phyloP scores from a whole-genome alignment of 1,140 invertebrate genomes.

The Stegodyphus dumicola region DNA sequence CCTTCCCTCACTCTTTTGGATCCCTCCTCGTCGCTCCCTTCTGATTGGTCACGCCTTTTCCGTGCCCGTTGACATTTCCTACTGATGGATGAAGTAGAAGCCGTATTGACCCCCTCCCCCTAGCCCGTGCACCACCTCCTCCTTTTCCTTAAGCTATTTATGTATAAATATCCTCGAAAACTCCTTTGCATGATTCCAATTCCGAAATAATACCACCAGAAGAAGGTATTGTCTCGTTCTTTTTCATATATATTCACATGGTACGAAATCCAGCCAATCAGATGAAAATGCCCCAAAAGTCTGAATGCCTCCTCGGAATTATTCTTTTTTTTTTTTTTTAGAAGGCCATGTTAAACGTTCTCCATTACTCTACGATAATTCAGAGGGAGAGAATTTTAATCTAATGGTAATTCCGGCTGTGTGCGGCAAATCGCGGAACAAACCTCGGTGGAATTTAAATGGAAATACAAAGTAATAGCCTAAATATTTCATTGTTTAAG shows the following conservation, averaged over 20 bases:
- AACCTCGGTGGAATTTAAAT: conserved; percentile 1
- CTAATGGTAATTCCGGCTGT: conserved; percentile 33
- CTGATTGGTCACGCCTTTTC: conserved; percentile 61
- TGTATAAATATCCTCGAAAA: conserved; percentile 54
- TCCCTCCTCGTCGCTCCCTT: conserved; percentile 32
- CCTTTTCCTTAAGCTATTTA: conserved; percentile 39
- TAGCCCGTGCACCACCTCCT: not conserved
- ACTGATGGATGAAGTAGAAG: conserved; percentile 58
- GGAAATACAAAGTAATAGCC: conserved; percentile 18
- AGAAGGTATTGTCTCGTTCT: not conserved
- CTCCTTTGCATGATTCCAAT: conserved; percentile 59
- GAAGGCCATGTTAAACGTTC: not conserved
- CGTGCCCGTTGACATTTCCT: conserved; percentile 58
- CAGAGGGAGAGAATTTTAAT: conserved; percentile 18
- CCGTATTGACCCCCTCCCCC: conserved; percentile 29
- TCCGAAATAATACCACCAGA: conserved; percentile 21
- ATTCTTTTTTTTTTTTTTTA: not conserved
- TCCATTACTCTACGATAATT: conserved; percentile 20
- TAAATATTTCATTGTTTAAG: conserved; percentile 30
- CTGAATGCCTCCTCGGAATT: not conserved
- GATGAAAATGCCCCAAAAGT: not conserved
- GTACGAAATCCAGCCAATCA: not conserved
- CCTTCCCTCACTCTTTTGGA: conserved; percentile 17
- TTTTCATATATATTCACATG: not conserved
- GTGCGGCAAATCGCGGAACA: not conserved